These are phyloP conservation scores for Salarias fasciatus DNA, from an alignment of 2,797 vertebrate species.

Conservation along the genomic window DNA sequence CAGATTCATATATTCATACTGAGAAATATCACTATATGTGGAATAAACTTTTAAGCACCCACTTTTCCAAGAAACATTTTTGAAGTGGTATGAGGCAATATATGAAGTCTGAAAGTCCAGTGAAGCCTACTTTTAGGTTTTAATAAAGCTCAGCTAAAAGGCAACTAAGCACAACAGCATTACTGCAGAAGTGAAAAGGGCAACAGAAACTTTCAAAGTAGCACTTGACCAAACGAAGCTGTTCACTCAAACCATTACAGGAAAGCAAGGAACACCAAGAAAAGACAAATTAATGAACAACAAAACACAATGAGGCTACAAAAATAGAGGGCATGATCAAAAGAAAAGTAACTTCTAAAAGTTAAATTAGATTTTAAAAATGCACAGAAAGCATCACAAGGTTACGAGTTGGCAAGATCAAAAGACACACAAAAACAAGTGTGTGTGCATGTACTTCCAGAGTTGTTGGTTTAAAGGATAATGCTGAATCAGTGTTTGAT, in stretches of 20 bases:
- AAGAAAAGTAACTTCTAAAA: slow-evolving; percentile 31
- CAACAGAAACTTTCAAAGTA: slow-evolving; percentile 4
- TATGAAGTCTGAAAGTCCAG: neutral
- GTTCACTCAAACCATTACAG: slow-evolving; percentile 6
- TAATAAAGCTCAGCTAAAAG: neutral
- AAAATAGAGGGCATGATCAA: slow-evolving; percentile 45
- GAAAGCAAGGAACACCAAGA: slow-evolving; percentile 4
- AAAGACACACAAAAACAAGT: slow-evolving; percentile 44
- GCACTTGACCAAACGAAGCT: neutral
- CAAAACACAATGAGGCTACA: neutral
- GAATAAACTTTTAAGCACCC: neutral
- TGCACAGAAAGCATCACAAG: slow-evolving; percentile 23
- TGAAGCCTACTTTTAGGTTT: slow-evolving; percentile 2
- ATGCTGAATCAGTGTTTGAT: slow-evolving; percentile 9
- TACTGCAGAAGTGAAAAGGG: neutral
- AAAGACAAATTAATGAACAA: slow-evolving; percentile 7
- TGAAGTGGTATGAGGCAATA: neutral
- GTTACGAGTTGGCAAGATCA: slow-evolving; percentile 49
- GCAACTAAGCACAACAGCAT: neutral
- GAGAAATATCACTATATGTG: neutral
- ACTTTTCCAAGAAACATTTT: no score
- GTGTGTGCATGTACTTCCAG: no score
- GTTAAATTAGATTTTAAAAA: slow-evolving; percentile 11
- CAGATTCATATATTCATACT: slow-evolving; percentile 3
- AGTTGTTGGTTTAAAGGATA: slow-evolving; percentile 15